Evolutionary conservation across 2,113 vertebrate genomes (phyloP), one percentile per base, ranked within the genome.

Genomic region (Macaca fascicularis): DNA sequence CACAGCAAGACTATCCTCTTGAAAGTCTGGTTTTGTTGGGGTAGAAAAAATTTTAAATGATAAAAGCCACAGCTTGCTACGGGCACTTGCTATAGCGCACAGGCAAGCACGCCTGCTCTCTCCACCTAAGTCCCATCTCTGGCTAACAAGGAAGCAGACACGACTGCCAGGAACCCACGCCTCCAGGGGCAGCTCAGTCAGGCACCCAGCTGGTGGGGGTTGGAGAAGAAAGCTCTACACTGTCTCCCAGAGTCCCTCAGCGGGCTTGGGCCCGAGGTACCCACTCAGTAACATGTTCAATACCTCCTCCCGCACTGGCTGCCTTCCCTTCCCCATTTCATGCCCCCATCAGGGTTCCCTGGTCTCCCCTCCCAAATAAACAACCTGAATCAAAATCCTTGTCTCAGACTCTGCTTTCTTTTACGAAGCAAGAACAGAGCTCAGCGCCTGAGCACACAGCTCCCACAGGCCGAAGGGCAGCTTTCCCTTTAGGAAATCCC

Each of bases 381-480:
- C 0, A 0, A 67, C 52, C 35, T 1, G 0, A 61, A 43, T 78
- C 61, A 61, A 61, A 79, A 45, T 43, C 30, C 35, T 87, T 10
- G 0, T 38, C 89, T 92, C 32, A 12, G 40, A 27, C 3, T 52
- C 74, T 20, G 69, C 57, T 22, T 30, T 57, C 79, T 64, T 48
- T 23, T 3, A 6, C 0, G 0, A 64, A 72, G 43, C 32, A 5
- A 30, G 52, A 64, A 19, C n/a, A 35, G 72, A 69, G 70, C 30
- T 38, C n/a, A 59, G 20, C 1, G 1, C 17, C 74, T 2, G 40
- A 52, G 35, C 12, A 22, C 38, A 19, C 27, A 35, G 38, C 32
- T 32, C 22, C 50, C 6, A 1, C 1, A 0, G 30, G 70, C 35
- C 0, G 0, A 23, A 3, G 12, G 16, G 35, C 2, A 3, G 23